phyloP scores from a whole-genome alignment of 2,888 invertebrate species.

The Cantharis flavilabris region DNA sequence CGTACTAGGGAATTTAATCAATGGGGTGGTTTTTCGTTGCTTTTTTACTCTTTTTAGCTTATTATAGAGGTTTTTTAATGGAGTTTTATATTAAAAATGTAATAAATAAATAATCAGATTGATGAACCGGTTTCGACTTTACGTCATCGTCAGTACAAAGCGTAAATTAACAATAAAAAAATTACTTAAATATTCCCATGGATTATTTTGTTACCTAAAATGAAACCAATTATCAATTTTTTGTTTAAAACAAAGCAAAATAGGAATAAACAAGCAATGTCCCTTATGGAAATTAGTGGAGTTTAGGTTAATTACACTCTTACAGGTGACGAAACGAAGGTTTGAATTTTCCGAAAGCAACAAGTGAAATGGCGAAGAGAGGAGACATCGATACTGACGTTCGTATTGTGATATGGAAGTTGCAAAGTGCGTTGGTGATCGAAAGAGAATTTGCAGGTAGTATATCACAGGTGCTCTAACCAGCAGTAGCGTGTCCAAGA shows the following conservation, averaged over 20 bases:
- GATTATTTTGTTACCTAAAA: too few relatives aligned
- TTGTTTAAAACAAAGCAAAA: not conserved
- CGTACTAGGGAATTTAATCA: too few relatives aligned
- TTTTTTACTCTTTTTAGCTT: too few relatives aligned
- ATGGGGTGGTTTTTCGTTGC: too few relatives aligned
- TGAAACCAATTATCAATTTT: not conserved
- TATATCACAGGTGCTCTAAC: slow-evolving; percentile 25
- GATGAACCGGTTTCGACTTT: too few relatives aligned
- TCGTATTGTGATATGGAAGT: slow-evolving; percentile 25
- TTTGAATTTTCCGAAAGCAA: slow-evolving; percentile 25
- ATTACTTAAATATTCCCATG: too few relatives aligned
- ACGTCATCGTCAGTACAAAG: too few relatives aligned
- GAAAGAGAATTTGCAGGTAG: slow-evolving; percentile 27
- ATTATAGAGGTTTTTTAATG: too few relatives aligned
- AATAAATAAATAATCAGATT: too few relatives aligned
- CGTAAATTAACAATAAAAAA: too few relatives aligned
- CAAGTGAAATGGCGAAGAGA: slow-evolving; percentile 28
- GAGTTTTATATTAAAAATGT: too few relatives aligned
- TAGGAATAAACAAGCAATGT: not conserved
- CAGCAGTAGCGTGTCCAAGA: slow-evolving; percentile 16
- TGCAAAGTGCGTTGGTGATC: slow-evolving; percentile 26
- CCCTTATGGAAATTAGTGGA: not conserved
- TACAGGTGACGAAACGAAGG: slow-evolving; percentile 28
- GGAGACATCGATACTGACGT: slow-evolving; percentile 29
- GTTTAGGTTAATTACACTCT: slow-evolving; percentile 11